A percentile compares a stretch with the other conserved stretches of the same genome.
These are phyloP conservation scores for Apotomis capreana DNA, from an alignment of 2,888 invertebrate species.

Conservation along the genomic window DNA sequence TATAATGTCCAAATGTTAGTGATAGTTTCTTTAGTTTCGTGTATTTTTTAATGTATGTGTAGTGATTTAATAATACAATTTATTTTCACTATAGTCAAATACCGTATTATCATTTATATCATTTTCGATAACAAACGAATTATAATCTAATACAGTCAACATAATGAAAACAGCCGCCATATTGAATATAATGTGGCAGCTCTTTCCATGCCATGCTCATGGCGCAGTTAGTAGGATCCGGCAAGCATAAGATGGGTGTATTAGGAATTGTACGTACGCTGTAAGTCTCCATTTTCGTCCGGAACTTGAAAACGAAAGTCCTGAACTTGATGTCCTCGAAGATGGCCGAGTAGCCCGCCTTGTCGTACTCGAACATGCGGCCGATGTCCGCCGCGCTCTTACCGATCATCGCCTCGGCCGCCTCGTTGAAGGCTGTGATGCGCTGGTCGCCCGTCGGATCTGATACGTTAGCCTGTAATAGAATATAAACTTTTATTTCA, in stretches of 20 bases:
- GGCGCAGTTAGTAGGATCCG: not conserved
- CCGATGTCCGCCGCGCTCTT: conserved; percentile 90
- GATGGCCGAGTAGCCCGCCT: conserved; percentile 85
- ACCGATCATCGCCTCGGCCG: conserved; percentile 90
- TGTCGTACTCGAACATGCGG: conserved; percentile 86
- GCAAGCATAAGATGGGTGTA: not conserved
- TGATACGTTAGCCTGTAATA: conserved; percentile 88
- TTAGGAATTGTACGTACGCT: conserved; percentile 86
- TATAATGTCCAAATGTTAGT: too few relatives aligned
- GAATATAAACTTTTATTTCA: too few relatives aligned
- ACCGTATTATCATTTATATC: too few relatives aligned
- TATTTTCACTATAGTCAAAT: too few relatives aligned
- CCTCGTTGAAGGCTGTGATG: conserved; percentile 94
- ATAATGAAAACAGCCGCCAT: too few relatives aligned
- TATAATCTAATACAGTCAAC: too few relatives aligned
- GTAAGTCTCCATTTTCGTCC: conserved; percentile 95
- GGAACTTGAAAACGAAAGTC: conserved; percentile 91
- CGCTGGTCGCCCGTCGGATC: conserved; percentile 95
- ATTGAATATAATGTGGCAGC: too few relatives aligned
- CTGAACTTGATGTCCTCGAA: conserved; percentile 91
- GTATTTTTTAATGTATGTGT: too few relatives aligned
- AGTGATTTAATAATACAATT: too few relatives aligned
- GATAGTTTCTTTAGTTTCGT: too few relatives aligned
- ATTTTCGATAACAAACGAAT: too few relatives aligned
- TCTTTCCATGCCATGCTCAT: not conserved